Conservation (phyloP, 2,113 vertebrate genomes). For the Vanacampus margaritifer region DNA sequence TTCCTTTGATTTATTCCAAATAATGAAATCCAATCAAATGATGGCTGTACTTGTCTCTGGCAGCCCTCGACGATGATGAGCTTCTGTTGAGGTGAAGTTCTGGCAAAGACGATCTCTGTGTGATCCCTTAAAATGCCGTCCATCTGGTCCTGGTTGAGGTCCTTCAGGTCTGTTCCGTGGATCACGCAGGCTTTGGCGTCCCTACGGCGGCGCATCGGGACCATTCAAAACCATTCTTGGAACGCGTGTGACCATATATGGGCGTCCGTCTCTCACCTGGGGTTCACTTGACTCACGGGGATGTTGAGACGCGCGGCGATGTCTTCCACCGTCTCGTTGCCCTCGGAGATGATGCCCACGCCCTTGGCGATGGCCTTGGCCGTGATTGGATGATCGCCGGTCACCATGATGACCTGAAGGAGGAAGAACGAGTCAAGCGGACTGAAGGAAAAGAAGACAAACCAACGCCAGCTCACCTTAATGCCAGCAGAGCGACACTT, state of each 20-base stretch:
- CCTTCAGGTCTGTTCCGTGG: constrained; percentile 83
- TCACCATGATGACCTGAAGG: constrained; percentile 86
- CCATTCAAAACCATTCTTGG: not conserved
- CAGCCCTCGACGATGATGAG: constrained; percentile 83
- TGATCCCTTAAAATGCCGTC: constrained; percentile 85
- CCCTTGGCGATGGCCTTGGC: constrained; percentile 93
- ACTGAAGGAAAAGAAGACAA: fast-evolving
- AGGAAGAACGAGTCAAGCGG: not conserved
- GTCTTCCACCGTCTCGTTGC: constrained; percentile 89
- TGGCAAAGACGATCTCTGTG: constrained; percentile 84
- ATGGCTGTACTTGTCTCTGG: constrained; percentile 67
- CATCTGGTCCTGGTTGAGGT: constrained; percentile 79
- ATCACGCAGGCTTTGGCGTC: constrained; percentile 83
- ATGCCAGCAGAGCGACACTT: constrained; percentile 89
- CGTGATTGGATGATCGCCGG: constrained; percentile 88
- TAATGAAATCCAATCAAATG: not conserved
- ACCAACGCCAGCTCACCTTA: too few species aligned
- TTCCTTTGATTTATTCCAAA: too few species aligned
- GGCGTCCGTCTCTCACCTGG: constrained; percentile 68
- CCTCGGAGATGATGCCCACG: constrained; percentile 90
- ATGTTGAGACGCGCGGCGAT: constrained; percentile 89
- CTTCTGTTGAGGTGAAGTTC: constrained; percentile 89
- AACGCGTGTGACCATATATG: too few species aligned
- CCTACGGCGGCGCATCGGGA: constrained; percentile 41
- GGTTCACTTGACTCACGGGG: constrained; percentile 87